Percentiles rank a stretch among this genome's conserved stretches.
phyloP scores from a whole-genome alignment of 2,113 vertebrate species.

The Ovis aries region ARS-UI_Ramb_v3.0 NC_056067.1:39575001-39575500 shows the following conservation, averaged over 20 bases:
- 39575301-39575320: neutral
- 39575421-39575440: neutral
- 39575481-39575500: neutral
- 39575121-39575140: neutral
- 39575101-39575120: neutral
- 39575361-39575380: neutral
- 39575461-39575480: constrained; percentile 13
- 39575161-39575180: neutral
- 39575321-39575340: neutral
- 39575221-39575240: neutral
- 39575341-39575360: neutral
- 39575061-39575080: neutral
- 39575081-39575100: neutral
- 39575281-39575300: neutral
- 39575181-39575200: neutral
- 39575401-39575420: neutral
- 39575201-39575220: neutral
- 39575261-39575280: neutral
- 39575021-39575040: neutral
- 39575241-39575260: neutral
- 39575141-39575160: neutral
- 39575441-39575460: neutral
- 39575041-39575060: neutral
- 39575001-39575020: neutral
- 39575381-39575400: neutral